Base-by-base conservation (phyloP, 2,888 invertebrate genomes). In the Pilophorus perplexus region DNA sequence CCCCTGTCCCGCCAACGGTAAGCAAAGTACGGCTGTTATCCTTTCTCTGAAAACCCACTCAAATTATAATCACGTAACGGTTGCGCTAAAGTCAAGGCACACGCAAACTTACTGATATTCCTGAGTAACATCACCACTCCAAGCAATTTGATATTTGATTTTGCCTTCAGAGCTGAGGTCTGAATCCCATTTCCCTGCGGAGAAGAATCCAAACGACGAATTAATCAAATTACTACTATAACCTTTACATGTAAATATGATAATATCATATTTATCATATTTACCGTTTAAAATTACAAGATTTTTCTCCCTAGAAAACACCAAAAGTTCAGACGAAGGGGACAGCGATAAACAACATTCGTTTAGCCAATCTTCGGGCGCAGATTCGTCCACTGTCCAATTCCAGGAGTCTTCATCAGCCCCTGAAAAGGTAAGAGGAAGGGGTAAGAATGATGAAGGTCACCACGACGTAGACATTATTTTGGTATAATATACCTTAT, bases 281-380 rank as follows among this genome's bases (percentile, higher is more conserved):
- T 75, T 75, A 82, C 83, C 78, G 57, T 80, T 79, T 46, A 90
- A 77, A 68, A 89, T 80, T 0, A 86, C 84, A 67, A 90, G 76
- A 73, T 82, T 83, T 68, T 84, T 81, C 59, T 83, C 83, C 74
- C 83, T 81, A 0, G 85, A 87, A 68, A 90, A 75, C 0, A 82
- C 86, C 70, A 90, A 79, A 23, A 88, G 75, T 75, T 90, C 90
- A 44, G 85, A 85, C 42, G 85, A 82, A 1, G 90, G 88, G 10
- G 88, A 87, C n/a, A 86, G 76, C 0, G 89, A 85, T 70, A 87
- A 76, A 67, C 83, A 78, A 71, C 87, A 83, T 14, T 83, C 81
- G 74, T 87, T 85, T 12, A 90, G 76, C 85, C 90, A 90, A 71
- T 81, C 81, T n/a, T 70, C 62, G 3, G 37, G 8, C 20, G 33